Evolutionary conservation across 1,140 invertebrate species (phyloP).

Genomic region (Phortica variegata): DNA sequence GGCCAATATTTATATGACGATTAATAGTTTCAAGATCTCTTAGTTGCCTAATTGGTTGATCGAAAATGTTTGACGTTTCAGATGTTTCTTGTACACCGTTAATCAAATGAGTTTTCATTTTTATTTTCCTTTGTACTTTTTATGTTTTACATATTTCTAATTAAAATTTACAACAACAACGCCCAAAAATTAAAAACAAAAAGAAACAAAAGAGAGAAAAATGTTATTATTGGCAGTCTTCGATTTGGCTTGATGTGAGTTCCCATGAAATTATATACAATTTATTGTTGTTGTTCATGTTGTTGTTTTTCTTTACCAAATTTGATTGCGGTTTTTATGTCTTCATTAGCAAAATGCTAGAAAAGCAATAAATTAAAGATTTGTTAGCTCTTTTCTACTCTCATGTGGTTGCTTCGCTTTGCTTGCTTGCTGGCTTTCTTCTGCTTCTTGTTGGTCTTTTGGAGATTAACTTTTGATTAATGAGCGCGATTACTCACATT

Average conservation of each 20-base stretch:
- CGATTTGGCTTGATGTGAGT: no score
- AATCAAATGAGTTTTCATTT: no score
- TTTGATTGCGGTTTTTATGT: conserved; percentile 55
- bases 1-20: no score
- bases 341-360: conserved; percentile 51
- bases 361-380: conserved; percentile 49
- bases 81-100: no score
- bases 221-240: no score
- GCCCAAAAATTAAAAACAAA: not conserved
- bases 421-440: conserved; percentile 16
- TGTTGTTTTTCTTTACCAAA: no score
- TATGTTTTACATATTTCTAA: conserved; percentile 11
- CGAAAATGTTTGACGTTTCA: no score
- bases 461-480: conserved; percentile 49
- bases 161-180: conserved; percentile 7
- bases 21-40: no score
- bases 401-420: conserved; percentile 9
- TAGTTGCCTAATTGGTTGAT: no score
- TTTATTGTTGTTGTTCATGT: no score
- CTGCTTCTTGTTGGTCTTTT: conserved; percentile 21
- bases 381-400: conserved; percentile 13
- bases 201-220: not conserved
- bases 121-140: no score
- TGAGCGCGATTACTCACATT: conserved; percentile 44
- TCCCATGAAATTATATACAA: conserved; percentile 52